Evolutionary conservation across 2,797 vertebrate genomes (phyloP).

Genomic region (Enteromius unitaeniatus): DNA sequence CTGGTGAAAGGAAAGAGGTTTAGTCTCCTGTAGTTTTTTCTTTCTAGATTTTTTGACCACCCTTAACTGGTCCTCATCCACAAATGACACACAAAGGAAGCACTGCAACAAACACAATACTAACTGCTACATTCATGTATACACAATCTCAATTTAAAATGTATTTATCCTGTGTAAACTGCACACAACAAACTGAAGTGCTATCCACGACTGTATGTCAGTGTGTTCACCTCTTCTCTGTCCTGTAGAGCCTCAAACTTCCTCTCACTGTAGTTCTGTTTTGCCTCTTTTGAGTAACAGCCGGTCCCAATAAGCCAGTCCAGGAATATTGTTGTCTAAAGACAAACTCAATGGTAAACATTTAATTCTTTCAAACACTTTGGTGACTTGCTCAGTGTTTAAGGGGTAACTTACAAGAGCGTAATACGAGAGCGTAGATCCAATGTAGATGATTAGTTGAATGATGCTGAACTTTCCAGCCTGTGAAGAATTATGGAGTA

Average conservation of each 20-base stretch:
- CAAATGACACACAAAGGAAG: constrained; percentile 81
- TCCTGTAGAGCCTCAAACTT: constrained; percentile 80
- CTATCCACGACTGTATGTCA: neutral
- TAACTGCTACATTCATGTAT: neutral
- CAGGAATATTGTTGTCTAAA: constrained; percentile 77
- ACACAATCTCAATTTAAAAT: neutral
- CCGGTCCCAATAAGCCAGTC: constrained; percentile 79
- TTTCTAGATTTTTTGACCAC: constrained; percentile 74
- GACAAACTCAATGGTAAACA: neutral
- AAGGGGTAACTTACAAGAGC: constrained; percentile 80
- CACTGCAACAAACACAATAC: constrained; percentile 65
- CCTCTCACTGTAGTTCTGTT: constrained; percentile 77
- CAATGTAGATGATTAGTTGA: constrained; percentile 91
- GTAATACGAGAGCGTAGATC: constrained; percentile 86
- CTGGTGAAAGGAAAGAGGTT: constrained; percentile 69
- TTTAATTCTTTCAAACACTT: neutral
- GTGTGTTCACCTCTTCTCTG: constrained; percentile 71
- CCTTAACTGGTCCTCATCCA: constrained; percentile 78
- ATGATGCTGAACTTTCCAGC: constrained; percentile 90
- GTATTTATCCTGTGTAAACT: neutral
- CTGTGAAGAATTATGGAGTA: constrained; percentile 67
- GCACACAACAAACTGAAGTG: neutral
- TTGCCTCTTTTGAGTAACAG: constrained; percentile 72
- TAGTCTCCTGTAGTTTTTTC: constrained; percentile 77
- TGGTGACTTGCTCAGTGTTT: neutral